Evolutionary conservation across 2,888 invertebrate genomes (phyloP).

Genomic region (Polymixis flavicincta): DNA sequence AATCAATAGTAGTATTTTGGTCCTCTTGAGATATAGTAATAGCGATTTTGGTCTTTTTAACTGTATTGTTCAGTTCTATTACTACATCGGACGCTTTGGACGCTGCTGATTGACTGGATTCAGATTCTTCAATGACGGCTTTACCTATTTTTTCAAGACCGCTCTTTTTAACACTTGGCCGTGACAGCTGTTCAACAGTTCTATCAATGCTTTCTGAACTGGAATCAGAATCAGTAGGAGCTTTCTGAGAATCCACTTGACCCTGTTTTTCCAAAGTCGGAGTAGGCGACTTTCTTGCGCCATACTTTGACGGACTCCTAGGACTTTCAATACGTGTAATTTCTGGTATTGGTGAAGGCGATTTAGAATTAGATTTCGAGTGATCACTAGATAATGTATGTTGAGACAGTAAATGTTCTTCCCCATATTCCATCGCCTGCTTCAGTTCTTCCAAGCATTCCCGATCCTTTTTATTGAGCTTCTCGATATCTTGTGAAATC

Average conservation of each 20-base stretch:
- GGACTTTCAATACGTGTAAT: slow-evolving; percentile 85
- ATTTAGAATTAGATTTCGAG: slow-evolving; percentile 87
- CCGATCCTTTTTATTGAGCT: slow-evolving; percentile 92
- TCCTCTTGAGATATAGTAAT: slow-evolving; percentile 90
- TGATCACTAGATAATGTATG: slow-evolving; percentile 87
- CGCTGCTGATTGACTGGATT: slow-evolving; percentile 91
- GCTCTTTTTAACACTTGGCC: slow-evolving; percentile 86
- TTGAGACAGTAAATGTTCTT: slow-evolving; percentile 86
- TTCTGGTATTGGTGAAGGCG: slow-evolving; percentile 83
- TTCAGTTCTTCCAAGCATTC: slow-evolving; percentile 91
- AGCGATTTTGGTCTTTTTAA: slow-evolving; percentile 89
- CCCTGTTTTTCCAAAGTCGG: slow-evolving; percentile 92
- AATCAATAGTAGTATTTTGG: slow-evolving; percentile 89
- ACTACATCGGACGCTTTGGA: slow-evolving; percentile 87
- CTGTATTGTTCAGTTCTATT: slow-evolving; percentile 87
- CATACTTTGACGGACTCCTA: slow-evolving; percentile 86
- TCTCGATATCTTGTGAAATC: slow-evolving; percentile 93
- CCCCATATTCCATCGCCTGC: slow-evolving; percentile 90
- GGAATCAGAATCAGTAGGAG: slow-evolving; percentile 91
- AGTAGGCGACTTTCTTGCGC: slow-evolving; percentile 87
- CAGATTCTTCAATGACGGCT: slow-evolving; percentile 90
- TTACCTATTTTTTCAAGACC: slow-evolving; percentile 86
- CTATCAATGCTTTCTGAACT: slow-evolving; percentile 90
- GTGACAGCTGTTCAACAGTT: slow-evolving; percentile 86
- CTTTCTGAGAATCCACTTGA: slow-evolving; percentile 88